A percentile compares a stretch with the other conserved stretches of the same genome.
phyloP scores from a whole-genome alignment of 2,797 vertebrate genomes.

The Cossypha dichroa region DNA sequence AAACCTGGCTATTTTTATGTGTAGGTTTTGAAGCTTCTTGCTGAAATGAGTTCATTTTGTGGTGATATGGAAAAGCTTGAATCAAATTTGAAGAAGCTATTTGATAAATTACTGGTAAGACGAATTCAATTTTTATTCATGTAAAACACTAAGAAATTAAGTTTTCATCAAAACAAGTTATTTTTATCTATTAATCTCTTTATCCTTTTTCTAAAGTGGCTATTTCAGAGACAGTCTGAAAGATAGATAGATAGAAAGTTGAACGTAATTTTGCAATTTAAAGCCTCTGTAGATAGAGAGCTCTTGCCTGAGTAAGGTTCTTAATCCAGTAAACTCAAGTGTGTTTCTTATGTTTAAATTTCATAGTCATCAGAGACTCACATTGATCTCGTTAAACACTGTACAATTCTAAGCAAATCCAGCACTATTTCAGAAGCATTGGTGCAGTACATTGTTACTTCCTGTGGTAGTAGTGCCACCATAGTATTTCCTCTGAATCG shows the following conservation, averaged over 20 bases:
- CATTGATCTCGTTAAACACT: neutral
- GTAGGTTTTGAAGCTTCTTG: slow-evolving; percentile 95
- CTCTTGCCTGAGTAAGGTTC: neutral
- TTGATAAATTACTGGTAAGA: slow-evolving; percentile 95
- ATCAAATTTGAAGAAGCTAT: slow-evolving; percentile 93
- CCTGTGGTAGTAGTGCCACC: neutral
- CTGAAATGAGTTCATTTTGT: slow-evolving; percentile 98
- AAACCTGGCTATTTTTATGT: neutral
- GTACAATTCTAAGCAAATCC: neutral
- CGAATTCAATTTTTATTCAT: neutral
- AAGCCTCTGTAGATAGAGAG: neutral
- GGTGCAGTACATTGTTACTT: neutral
- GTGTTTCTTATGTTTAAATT: neutral
- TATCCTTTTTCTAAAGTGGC: neutral
- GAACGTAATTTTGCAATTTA: neutral
- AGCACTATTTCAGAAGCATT: neutral
- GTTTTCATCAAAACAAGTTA: neutral
- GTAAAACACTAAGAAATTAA: neutral
- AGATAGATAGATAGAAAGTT: neutral
- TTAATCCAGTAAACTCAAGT: neutral
- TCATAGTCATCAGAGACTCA: neutral
- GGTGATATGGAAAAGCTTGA: slow-evolving; percentile 99
- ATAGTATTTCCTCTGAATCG: neutral
- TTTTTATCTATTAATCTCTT: neutral
- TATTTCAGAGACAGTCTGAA: neutral